Percentiles rank a stretch among this genome's conserved stretches.
phyloP scores from a whole-genome alignment of 1,140 invertebrate genomes.

The Teleogryllus occipitalis region DNA sequence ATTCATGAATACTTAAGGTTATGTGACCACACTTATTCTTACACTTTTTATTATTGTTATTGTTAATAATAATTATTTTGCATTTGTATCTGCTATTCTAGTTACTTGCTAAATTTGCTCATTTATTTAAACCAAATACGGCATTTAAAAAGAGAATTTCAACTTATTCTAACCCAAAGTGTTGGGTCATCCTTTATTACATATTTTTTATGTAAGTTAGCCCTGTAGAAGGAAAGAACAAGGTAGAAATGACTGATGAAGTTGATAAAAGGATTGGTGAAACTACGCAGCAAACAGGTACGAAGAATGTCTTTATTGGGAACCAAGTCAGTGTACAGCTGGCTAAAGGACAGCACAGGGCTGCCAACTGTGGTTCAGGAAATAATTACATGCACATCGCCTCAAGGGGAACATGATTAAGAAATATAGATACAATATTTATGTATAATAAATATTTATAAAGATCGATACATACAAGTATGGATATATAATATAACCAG shows the following conservation, averaged over 20 bases:
- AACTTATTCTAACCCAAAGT: too few relatives aligned
- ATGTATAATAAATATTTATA: conserved; percentile 6
- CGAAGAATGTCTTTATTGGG: conserved; percentile 4
- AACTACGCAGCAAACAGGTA: background rate
- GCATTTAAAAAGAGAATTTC: too few relatives aligned
- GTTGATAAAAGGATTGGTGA: background rate
- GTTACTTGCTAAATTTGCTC: too few relatives aligned
- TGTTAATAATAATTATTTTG: too few relatives aligned
- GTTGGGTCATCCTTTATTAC: too few relatives aligned
- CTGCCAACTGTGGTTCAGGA: background rate
- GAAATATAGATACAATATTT: conserved; percentile 1
- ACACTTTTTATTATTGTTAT: too few relatives aligned
- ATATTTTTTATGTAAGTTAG: too few relatives aligned
- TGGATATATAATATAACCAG: conserved; percentile 5
- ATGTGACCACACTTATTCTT: too few relatives aligned
- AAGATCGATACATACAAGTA: conserved; percentile 5
- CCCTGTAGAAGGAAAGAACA: background rate
- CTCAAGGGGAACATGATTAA: background rate
- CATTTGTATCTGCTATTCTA: too few relatives aligned
- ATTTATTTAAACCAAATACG: too few relatives aligned
- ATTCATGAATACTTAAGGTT: too few relatives aligned
- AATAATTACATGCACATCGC: conserved; percentile 4
- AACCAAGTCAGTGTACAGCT: background rate
- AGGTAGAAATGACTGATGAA: background rate
- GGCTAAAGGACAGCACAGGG: background rate